Percentiles rank a stretch among this genome's conserved stretches.
Evolutionary conservation across 2,113 vertebrate species (phyloP).

Genomic region (Phylloscopus trochiloides): DNA sequence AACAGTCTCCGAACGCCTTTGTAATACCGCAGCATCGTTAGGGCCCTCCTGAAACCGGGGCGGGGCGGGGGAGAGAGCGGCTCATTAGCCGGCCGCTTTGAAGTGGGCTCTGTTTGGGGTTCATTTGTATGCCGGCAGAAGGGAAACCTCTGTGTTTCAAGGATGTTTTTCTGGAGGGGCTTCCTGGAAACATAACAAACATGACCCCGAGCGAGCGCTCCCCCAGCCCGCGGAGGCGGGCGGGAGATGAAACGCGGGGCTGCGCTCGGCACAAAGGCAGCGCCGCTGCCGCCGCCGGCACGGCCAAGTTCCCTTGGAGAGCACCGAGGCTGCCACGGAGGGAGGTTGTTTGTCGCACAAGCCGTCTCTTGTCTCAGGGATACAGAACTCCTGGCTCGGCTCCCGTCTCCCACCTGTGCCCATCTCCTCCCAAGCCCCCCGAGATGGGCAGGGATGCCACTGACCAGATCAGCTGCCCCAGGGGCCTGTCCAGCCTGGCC

Average conservation of each 20-base stretch:
- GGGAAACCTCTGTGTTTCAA: constrained; percentile 54
- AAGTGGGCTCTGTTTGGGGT: constrained; percentile 56
- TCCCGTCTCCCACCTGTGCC: background rate
- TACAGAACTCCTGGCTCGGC: fast-evolving
- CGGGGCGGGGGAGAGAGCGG: background rate
- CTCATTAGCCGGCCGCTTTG: constrained; percentile 53
- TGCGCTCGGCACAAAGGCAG: background rate
- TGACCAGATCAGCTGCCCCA: fast-evolving
- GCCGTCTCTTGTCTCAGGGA: background rate
- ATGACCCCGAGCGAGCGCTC: background rate
- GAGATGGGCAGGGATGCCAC: fast-evolving
- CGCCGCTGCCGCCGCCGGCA: background rate
- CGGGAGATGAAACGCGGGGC: background rate
- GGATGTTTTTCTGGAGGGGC: constrained; percentile 55
- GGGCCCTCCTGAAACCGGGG: background rate
- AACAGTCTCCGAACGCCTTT: constrained; percentile 20
- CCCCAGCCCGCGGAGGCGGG: background rate
- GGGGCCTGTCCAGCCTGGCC: background rate
- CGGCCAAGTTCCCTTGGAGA: background rate
- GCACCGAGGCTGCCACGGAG: background rate
- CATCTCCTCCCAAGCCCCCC: fast-evolving
- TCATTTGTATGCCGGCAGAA: constrained; percentile 65
- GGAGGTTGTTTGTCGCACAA: fast-evolving
- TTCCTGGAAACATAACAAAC: constrained; percentile 68
- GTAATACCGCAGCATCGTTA: constrained; percentile 8